A percentile compares a stretch with the other conserved stretches of the same genome.
These are phyloP conservation scores for Oreochromis tanganicae DNA, from an alignment of 2,113 vertebrate genomes.

Conservation along the genomic window DNA sequence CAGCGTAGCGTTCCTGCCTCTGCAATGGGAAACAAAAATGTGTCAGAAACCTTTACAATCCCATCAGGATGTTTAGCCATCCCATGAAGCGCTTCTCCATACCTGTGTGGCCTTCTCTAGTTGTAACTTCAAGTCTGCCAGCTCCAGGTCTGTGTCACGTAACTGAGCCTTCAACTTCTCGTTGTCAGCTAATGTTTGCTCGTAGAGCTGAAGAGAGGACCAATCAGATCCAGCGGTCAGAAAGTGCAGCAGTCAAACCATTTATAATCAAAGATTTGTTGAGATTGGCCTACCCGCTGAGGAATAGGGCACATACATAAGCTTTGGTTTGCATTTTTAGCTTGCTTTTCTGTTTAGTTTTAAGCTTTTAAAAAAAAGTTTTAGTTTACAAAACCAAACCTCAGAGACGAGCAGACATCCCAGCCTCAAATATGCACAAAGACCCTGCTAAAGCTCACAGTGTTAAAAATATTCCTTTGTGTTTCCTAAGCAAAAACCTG, in stretches of 20 bases:
- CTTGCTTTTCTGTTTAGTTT: background rate
- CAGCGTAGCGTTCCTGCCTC: conserved; percentile 97
- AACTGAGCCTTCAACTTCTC: conserved; percentile 96
- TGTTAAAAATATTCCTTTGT: background rate
- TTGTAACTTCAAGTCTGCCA: conserved; percentile 92
- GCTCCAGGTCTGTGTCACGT: conserved; percentile 92
- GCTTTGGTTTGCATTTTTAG: background rate
- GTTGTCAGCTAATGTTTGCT: conserved; percentile 95
- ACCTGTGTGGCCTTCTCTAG: conserved; percentile 98
- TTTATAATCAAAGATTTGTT: background rate
- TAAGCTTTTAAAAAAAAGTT: background rate
- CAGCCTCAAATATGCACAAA: background rate
- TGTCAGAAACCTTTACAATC: accelerated
- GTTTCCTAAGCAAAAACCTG: background rate
- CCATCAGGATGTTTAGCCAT: accelerated
- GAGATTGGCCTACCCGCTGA: background rate
- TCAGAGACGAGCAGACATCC: background rate
- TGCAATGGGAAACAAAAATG: conserved; percentile 43
- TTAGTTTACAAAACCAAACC: background rate
- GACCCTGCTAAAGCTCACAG: background rate
- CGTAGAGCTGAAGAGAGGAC: conserved; percentile 82
- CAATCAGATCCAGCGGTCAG: background rate
- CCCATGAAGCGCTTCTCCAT: background rate
- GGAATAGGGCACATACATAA: background rate
- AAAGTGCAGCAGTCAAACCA: background rate